Percentiles rank a stretch among this genome's conserved stretches.
Evolutionary conservation across 2,888 invertebrate genomes (phyloP).

Genomic region (Chaitophorus viminalis): DNA sequence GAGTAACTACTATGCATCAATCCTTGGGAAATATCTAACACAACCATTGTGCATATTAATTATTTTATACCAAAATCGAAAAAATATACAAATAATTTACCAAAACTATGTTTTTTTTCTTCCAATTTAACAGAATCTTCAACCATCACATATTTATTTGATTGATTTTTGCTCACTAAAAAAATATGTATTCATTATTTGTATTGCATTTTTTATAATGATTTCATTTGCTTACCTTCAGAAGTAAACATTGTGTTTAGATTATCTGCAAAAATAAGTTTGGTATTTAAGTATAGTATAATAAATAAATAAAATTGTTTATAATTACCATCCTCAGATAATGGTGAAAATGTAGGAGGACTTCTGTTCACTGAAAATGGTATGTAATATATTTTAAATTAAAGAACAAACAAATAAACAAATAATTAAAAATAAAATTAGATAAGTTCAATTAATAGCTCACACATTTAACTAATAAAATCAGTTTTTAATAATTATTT

Average conservation of each 20-base stretch:
- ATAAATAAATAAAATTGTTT: not conserved
- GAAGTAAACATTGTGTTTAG: not conserved
- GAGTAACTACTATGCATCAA: constrained; percentile 38
- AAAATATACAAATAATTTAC: not conserved
- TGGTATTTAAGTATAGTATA: not conserved
- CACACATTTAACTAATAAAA: not conserved
- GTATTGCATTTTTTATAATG: not conserved
- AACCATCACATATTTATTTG: not conserved
- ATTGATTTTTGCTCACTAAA: constrained; percentile 34
- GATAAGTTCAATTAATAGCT: not conserved
- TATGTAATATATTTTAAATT: constrained; percentile 64
- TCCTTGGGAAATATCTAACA: constrained; percentile 42
- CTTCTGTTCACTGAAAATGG: constrained; percentile 74
- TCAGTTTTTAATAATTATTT: not conserved
- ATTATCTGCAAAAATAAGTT: constrained; percentile 13
- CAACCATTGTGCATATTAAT: not conserved
- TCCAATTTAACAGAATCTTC: not conserved
- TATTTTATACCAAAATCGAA: not conserved
- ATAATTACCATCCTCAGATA: constrained; percentile 55
- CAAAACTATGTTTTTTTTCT: constrained; percentile 36
- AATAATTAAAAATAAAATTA: not conserved
- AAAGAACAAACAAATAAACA: not conserved
- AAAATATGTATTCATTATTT: not conserved
- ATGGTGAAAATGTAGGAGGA: constrained; percentile 68
- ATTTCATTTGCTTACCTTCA: constrained; percentile 13